Base-by-base conservation (phyloP, 2,113 vertebrate genomes). In the Ictalurus furcatus region DNA sequence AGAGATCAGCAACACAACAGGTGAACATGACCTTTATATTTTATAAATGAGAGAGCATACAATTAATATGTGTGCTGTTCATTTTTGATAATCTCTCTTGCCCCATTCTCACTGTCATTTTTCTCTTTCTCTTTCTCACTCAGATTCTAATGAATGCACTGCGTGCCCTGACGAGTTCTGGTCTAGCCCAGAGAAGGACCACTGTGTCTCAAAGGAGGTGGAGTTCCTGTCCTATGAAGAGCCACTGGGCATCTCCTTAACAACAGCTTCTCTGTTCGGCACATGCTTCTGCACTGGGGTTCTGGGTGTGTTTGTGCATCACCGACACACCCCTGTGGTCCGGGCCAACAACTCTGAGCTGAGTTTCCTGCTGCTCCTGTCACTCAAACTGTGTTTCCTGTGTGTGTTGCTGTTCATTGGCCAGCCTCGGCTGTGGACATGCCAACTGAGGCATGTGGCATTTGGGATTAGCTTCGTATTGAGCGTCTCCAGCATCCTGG, bases 81-180 rank as follows among this genome's bases (percentile, higher is more conserved):
- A 23, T n/a, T 23, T 79, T 40, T 37, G 76, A 17, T 4, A 25
- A 76, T 30, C 28, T 1, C 21, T 84, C 25, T 8, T 23, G 21
- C 4, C 8, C 81, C n/a, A 34, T 82, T 3, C 11, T 52, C 6
- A 6, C 58, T 19, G 9, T 58, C 40, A 14, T 54, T 25, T 67
- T 54, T 25, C 7, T 87, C 12, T 28, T 1, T 78, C 12, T 14
- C 6, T 83, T 54, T 86, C 21, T 73, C 85, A 54, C 28, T 59
- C 19, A 95, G 95, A 94, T 63, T 94, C 94, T 8, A 85, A 86
- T 52, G 93, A 95, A 87, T 95, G 95, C 7, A 90, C 28, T 19
- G 88, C 7, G 25, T 96, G 96, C 90, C 94, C 93, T 52, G 16
- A 89, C 4, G 94, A 95, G 86, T 95, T 95, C 83, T 96, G 95